Conservation (phyloP, 2,888 invertebrate genomes). For the Stenodema calcarata region DNA sequence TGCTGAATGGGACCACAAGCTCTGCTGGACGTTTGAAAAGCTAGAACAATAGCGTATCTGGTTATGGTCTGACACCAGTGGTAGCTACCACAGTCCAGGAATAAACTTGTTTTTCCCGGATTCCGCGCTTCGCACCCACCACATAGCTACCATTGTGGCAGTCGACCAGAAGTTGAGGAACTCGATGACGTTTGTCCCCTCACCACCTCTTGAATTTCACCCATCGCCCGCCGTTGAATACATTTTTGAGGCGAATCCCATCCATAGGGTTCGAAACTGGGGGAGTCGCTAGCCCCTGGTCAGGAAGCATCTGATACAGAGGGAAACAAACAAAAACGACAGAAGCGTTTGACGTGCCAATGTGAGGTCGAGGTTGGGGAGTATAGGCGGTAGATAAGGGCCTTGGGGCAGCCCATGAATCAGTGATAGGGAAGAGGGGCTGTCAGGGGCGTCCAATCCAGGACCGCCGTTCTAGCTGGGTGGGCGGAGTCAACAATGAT, state of each 20-base stretch:
- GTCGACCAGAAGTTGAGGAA: neutral
- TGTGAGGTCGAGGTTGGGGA: neutral
- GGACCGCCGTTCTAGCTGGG: slow-evolving; percentile 25
- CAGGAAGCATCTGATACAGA: neutral
- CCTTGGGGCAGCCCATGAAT: slow-evolving; percentile 18
- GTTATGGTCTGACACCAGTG: neutral
- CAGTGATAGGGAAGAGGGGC: slow-evolving; percentile 7
- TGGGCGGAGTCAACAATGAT: slow-evolving; percentile 48
- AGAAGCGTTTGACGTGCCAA: neutral
- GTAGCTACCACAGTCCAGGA: neutral
- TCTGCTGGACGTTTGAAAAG: neutral
- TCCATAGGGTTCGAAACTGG: neutral
- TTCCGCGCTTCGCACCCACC: neutral
- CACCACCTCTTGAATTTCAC: neutral
- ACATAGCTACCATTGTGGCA: neutral
- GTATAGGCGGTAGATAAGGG: slow-evolving; percentile 15
- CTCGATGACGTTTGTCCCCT: neutral
- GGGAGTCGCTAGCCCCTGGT: neutral
- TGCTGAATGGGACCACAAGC: neutral
- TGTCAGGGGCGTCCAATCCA: slow-evolving; percentile 5
- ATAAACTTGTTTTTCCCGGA: slow-evolving; percentile 45
- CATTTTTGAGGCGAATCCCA: slow-evolving; percentile 6
- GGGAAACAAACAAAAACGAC: slow-evolving; percentile 9
- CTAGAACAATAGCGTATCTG: neutral
- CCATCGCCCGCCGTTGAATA: neutral